A percentile compares a stretch with the other conserved stretches of the same genome.
Conservation (phyloP, 2,888 invertebrate species). For the Eupithecia dodoneata region DNA sequence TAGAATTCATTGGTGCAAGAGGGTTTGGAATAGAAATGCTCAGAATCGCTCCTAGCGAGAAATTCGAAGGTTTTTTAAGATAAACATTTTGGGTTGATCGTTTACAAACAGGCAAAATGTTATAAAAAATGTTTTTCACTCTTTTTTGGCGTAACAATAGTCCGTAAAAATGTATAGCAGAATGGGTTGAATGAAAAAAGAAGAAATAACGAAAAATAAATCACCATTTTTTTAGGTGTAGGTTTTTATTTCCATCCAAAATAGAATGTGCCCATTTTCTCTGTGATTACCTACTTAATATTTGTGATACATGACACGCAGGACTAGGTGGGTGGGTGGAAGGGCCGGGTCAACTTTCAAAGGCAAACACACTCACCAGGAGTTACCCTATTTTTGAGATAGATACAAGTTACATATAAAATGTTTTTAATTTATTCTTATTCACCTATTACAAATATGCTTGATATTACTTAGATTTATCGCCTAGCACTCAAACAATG, state of each 20-base stretch:
- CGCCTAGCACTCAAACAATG: too few relatives aligned
- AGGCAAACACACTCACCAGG: background rate
- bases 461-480: too few relatives aligned
- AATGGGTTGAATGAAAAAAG: background rate
- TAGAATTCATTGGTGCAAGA: conserved; percentile 23
- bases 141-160: background rate
- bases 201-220: background rate
- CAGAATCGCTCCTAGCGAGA: background rate
- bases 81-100: background rate
- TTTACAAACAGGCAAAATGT: background rate
- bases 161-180: background rate
- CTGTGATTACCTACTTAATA: conserved; percentile 2
- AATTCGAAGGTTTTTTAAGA: background rate
- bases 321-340: background rate
- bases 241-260: background rate
- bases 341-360: background rate
- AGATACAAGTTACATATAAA: background rate
- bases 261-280: background rate
- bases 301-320: background rate
- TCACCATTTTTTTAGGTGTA: background rate
- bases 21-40: conserved; percentile 10
- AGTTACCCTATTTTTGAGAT: background rate
- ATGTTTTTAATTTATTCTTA: background rate
- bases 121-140: background rate
- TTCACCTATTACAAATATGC: background rate